Percentiles rank a stretch among this genome's conserved stretches.
These are phyloP conservation scores for Stomorhina lunata DNA, from an alignment of 2,888 invertebrate species.

Conservation along the genomic window DNA sequence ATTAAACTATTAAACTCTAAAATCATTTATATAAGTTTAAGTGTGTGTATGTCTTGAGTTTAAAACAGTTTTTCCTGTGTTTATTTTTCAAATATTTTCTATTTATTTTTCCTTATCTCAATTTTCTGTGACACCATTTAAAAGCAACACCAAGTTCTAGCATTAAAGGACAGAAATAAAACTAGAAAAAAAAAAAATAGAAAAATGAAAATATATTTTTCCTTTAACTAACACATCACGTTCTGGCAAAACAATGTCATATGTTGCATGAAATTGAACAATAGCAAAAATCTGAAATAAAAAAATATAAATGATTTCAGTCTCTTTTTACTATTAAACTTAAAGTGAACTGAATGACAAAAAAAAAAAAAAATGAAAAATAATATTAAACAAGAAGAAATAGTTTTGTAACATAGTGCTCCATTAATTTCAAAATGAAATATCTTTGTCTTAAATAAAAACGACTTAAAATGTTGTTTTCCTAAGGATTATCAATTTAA, in stretches of 20 bases:
- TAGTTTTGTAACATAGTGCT: constrained; percentile 15
- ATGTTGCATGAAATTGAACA: constrained; percentile 61
- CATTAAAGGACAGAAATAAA: not conserved
- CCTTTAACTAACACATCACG: constrained; percentile 58
- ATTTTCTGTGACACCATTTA: constrained; percentile 57
- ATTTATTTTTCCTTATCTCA: constrained; percentile 44
- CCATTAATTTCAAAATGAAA: constrained; percentile 46
- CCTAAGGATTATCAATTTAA: constrained; percentile 23
- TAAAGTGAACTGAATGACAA: too few species aligned
- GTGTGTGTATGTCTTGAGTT: too few species aligned
- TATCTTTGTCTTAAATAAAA: constrained; percentile 23
- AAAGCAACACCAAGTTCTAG: constrained; percentile 20
- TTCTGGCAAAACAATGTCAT: constrained; percentile 53
- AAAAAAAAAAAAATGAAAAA: not conserved
- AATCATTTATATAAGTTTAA: constrained; percentile 22
- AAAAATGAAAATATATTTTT: constrained; percentile 40
- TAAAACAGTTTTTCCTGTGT: constrained; percentile 15
- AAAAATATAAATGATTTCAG: constrained; percentile 41
- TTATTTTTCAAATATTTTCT: constrained; percentile 26
- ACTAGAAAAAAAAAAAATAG: not conserved
- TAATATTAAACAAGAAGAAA: not conserved
- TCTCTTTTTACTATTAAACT: constrained; percentile 15
- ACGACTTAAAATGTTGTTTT: constrained; percentile 5
- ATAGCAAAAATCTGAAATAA: constrained; percentile 33
- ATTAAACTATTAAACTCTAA: constrained; percentile 42